A percentile compares a stretch with the other conserved stretches of the same genome.
Evolutionary conservation across 2,113 vertebrate genomes (phyloP).

Genomic region (Pavo muticus): DNA sequence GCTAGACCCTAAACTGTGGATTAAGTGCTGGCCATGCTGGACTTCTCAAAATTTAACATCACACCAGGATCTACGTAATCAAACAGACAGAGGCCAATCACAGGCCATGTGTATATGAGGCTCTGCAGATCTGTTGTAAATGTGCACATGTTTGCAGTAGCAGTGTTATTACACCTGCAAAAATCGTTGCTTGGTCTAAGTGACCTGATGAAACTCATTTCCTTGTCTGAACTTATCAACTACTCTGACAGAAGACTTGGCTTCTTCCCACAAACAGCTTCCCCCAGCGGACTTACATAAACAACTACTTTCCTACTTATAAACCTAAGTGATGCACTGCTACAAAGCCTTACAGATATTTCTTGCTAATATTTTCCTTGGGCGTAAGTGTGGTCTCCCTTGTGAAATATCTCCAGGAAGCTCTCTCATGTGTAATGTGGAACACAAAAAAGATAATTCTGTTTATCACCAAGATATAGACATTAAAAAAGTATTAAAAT

Average conservation of each 20-base stretch:
- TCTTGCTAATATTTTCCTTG: conserved; percentile 28
- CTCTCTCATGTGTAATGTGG: conserved; percentile 3
- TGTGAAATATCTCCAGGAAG: conserved; percentile 5
- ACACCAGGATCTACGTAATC: not conserved
- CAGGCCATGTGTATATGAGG: fast-evolving
- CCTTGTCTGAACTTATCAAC: not conserved
- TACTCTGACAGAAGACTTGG: not conserved
- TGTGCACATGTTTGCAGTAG: not conserved
- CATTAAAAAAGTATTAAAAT: not conserved
- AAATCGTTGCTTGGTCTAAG: not conserved
- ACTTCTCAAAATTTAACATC: not conserved
- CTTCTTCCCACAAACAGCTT: not conserved
- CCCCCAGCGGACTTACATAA: not conserved
- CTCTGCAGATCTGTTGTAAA: not conserved
- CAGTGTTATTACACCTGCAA: not conserved
- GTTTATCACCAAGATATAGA: not conserved
- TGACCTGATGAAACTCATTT: not conserved
- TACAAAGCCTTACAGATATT: not conserved
- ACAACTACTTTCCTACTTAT: not conserved
- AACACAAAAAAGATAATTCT: conserved; percentile 9
- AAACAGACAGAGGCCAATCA: not conserved
- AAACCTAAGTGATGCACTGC: not conserved
- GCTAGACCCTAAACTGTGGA: not conserved
- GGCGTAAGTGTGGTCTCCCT: not conserved
- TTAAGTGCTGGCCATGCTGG: not conserved